These are phyloP conservation scores for Sanderia malayensis DNA, from an alignment of 30 jellyfish, hydroid and myxozoan species.

Conservation along the genomic window DNA sequence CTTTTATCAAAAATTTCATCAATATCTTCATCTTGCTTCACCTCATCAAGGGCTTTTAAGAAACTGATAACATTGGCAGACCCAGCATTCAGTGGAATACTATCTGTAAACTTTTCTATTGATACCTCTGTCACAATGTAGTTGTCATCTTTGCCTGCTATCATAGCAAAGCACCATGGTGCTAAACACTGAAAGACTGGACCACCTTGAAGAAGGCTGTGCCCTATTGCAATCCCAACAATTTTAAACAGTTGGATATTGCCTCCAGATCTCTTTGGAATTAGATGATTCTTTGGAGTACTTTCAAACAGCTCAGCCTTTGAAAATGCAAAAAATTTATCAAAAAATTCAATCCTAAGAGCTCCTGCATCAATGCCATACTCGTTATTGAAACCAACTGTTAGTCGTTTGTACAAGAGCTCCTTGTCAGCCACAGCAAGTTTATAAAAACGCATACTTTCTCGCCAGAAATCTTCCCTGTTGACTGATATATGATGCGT, in stretches of 20 bases:
- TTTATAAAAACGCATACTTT: slow-evolving; percentile 20
- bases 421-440: slow-evolving; percentile 22
- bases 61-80: slow-evolving; percentile 13
- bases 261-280: slow-evolving; percentile 69
- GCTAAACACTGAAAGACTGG: slow-evolving; percentile 17
- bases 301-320: slow-evolving; percentile 28
- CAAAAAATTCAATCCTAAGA: slow-evolving; percentile 19
- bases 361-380: slow-evolving; percentile 39
- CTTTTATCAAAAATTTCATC: slow-evolving; percentile 15
- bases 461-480: slow-evolving; percentile 13
- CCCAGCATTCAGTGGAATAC: slow-evolving; percentile 48
- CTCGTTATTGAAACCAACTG: slow-evolving; percentile 3
- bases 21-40: slow-evolving; percentile 24
- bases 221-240: slow-evolving; percentile 55
- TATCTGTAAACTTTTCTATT: background rate
- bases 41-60: slow-evolving; percentile 3
- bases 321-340: slow-evolving; percentile 20
- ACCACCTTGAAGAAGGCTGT: slow-evolving; percentile 57
- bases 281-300: slow-evolving; percentile 24
- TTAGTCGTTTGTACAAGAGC: background rate
- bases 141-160: slow-evolving; percentile 24
- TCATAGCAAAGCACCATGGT: slow-evolving; percentile 21
- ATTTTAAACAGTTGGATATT: slow-evolving; percentile 45
- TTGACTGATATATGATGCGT: no score
- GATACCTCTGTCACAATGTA: slow-evolving; percentile 6